Evolutionary conservation across 2,113 vertebrate species (phyloP), one percentile per base, ranked within the genome.

Genomic region (Octodon degus): DNA sequence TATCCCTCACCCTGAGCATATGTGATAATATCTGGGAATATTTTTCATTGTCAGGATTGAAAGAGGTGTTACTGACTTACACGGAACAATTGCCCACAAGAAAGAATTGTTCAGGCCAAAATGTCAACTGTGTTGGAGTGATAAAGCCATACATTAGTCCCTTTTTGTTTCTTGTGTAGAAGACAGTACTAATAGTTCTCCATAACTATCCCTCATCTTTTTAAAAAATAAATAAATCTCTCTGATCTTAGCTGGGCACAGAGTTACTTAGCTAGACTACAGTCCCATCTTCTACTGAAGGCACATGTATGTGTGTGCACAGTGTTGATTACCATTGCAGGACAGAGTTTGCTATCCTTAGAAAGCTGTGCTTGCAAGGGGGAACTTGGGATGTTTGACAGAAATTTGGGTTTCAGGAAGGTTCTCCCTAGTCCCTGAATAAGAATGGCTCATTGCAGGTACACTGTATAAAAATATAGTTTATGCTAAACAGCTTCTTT

Each of bases 61-160:
- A 76, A 83, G 9, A 13, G 24, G 1, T 67, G 13, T 30, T 50
- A n/a, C n/a, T 1, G 1, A 16, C 1, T 43, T 2, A 13, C 34
- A 40, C 1, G 43, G 1, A 1, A 50, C 22, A 93, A 27, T 13
- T 13, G 32, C 25, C 25, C 4, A 40, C 25, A 85, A 20, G 30
- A 58, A 93, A 92, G n/a, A 92, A 85, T 55, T 74, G 22, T 22
- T 37, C 7, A 93, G 47, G 0, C 32, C 62, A 9, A 93, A 93
- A 74, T 27, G 40, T 85, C 76, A 50, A 0, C 22, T 6, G 5
- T 50, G 14, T 60, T 5, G 25, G 62, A 20, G 1, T 37, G 62
- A 3, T 50, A 37, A 95, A 88, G 40, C 5, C 11, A 13, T 82
- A 11, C 17, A 5, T 13, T 81, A 12, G 2, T 60, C 22, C 40